Evolutionary conservation across 2,113 vertebrate species (phyloP).

Genomic region (Myrmophylax atrothorax): DNA sequence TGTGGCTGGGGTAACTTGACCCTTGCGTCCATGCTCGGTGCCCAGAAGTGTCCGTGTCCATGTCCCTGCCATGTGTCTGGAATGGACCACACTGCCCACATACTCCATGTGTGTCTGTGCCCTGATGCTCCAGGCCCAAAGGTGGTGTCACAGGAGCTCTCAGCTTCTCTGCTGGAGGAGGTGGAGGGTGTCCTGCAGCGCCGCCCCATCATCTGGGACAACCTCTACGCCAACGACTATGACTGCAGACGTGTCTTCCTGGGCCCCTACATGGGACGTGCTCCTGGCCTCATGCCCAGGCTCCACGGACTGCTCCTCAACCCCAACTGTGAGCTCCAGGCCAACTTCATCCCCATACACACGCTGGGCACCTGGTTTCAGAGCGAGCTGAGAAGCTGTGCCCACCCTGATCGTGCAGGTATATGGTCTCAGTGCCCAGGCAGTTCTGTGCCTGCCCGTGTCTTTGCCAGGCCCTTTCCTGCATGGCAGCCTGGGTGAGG

Average conservation of each 20-base stretch:
- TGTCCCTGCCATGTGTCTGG: background rate
- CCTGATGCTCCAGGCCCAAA: conserved; percentile 72
- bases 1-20: fast-evolving
- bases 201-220: conserved; percentile 85
- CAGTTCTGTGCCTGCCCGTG: background rate
- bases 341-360: conserved; percentile 87
- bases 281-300: conserved; percentile 69
- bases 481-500: background rate
- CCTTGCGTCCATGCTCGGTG: fast-evolving
- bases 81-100: background rate
- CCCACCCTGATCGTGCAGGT: background rate
- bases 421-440: background rate
- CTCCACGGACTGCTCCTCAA: conserved; percentile 84
- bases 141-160: conserved; percentile 84
- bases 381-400: conserved; percentile 39
- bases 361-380: conserved; percentile 80
- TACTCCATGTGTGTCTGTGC: fast-evolving
- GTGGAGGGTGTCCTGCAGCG: conserved; percentile 80
- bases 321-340: conserved; percentile 90
- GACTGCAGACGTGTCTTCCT: conserved; percentile 87
- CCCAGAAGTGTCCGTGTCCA: fast-evolving
- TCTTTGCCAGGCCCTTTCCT: background rate
- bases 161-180: conserved; percentile 75
- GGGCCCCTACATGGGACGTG: conserved; percentile 85
- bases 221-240: conserved; percentile 88